These are phyloP conservation scores for Ardeotis arabs DNA, from an alignment of 2,113 vertebrate species.

Conservation along the genomic window DNA sequence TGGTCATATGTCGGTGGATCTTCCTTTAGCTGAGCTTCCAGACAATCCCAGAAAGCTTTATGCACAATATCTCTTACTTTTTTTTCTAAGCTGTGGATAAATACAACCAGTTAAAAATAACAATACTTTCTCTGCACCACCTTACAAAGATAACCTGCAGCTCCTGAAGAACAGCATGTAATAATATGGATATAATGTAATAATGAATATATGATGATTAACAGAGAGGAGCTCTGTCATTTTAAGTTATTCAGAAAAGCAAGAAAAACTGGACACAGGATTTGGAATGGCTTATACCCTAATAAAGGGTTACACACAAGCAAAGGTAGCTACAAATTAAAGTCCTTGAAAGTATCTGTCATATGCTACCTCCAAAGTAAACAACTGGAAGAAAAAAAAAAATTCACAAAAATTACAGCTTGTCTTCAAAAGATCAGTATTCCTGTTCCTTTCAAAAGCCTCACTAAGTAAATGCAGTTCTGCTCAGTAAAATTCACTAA, in stretches of 20 bases:
- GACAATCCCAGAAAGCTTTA: constrained; percentile 95
- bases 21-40: constrained; percentile 88
- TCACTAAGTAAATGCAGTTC: neutral
- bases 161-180: neutral
- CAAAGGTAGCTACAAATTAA: neutral
- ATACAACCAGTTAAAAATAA: neutral
- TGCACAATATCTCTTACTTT: constrained; percentile 93
- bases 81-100: constrained; percentile 85
- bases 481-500: neutral
- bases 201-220: neutral
- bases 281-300: neutral
- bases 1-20: constrained; percentile 83
- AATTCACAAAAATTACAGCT: neutral
- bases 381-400: neutral
- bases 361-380: neutral
- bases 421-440: neutral
- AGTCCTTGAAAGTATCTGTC: neutral
- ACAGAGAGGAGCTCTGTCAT: neutral
- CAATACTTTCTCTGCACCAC: neutral
- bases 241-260: neutral
- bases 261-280: neutral
- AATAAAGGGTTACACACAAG: neutral
- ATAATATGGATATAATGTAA: neutral
- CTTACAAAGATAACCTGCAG: neutral
- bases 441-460: neutral